Evolutionary conservation across 2,797 vertebrate genomes (phyloP).

Genomic region (Limnodromus scolopaceus): DNA sequence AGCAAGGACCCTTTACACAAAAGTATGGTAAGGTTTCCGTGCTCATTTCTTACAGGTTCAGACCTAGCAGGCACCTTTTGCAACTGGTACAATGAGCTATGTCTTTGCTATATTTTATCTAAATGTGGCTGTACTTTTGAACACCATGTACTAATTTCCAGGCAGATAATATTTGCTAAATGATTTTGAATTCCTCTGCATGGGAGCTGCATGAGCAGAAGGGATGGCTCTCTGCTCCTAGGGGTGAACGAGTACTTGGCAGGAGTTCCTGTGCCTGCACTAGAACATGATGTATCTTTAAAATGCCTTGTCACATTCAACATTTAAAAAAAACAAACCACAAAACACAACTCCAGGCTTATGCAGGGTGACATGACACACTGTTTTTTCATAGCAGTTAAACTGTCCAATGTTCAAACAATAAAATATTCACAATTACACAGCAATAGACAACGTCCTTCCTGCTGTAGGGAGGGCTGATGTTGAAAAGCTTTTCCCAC

Average conservation of each 20-base stretch:
- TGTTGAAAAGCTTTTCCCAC: background rate
- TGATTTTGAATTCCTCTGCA: background rate
- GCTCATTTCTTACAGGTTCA: background rate
- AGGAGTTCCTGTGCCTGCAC: background rate
- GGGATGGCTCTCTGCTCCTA: background rate
- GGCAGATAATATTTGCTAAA: background rate
- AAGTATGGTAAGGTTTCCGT: background rate
- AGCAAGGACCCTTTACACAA: background rate
- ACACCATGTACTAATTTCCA: background rate
- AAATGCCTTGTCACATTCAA: background rate
- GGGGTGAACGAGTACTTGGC: background rate
- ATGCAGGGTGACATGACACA: background rate
- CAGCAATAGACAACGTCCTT: background rate
- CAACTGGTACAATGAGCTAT: background rate
- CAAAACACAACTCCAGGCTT: background rate
- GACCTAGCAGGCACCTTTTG: background rate
- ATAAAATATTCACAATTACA: slow-evolving; percentile 48
- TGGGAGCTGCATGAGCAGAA: background rate
- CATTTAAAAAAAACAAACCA: background rate
- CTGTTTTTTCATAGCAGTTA: background rate
- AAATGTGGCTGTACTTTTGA: background rate
- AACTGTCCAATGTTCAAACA: slow-evolving; percentile 44
- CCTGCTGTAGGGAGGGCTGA: slow-evolving; percentile 7
- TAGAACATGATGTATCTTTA: background rate
- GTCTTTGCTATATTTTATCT: background rate